Evolutionary conservation across 2,888 invertebrate genomes (phyloP).

Genomic region (Apotomis betuletana): DNA sequence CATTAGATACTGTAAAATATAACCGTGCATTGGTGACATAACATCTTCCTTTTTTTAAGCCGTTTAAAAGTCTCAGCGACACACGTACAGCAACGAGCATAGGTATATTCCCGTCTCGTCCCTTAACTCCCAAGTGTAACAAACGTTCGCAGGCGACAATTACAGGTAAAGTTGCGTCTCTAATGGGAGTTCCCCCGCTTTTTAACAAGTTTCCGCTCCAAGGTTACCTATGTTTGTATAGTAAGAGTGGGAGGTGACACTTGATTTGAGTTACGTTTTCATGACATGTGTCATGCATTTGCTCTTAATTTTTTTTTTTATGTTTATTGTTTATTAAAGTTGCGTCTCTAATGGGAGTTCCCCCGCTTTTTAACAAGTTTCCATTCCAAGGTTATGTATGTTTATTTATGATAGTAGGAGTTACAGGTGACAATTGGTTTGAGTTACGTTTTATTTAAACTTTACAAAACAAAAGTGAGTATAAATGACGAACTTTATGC

Average conservation of each 20-base stretch:
- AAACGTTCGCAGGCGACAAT: constrained; percentile 40
- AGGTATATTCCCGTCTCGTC: constrained; percentile 2
- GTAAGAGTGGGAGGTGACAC: neutral
- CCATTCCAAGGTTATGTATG: constrained; percentile 46
- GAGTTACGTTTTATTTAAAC: neutral
- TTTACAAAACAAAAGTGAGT: too few relatives aligned
- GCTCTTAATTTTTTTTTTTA: neutral
- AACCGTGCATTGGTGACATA: too few relatives aligned
- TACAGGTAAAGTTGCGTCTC: constrained; percentile 53
- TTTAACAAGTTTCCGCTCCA: constrained; percentile 70
- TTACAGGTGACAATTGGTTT: neutral
- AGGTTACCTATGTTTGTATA: constrained; percentile 27
- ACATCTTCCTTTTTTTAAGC: too few relatives aligned
- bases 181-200: constrained; percentile 74
- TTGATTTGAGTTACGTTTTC: neutral
- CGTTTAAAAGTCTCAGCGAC: neutral
- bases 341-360: constrained; percentile 69
- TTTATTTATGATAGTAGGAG: neutral
- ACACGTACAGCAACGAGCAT: neutral
- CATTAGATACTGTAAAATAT: too few relatives aligned
- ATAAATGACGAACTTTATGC: too few relatives aligned
- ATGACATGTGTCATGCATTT: neutral
- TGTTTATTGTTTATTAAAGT: constrained; percentile 31
- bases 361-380: constrained; percentile 77
- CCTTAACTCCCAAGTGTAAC: constrained; percentile 25